phyloP scores from a whole-genome alignment of 2,113 vertebrate species.

The Pionites leucogaster region DNA sequence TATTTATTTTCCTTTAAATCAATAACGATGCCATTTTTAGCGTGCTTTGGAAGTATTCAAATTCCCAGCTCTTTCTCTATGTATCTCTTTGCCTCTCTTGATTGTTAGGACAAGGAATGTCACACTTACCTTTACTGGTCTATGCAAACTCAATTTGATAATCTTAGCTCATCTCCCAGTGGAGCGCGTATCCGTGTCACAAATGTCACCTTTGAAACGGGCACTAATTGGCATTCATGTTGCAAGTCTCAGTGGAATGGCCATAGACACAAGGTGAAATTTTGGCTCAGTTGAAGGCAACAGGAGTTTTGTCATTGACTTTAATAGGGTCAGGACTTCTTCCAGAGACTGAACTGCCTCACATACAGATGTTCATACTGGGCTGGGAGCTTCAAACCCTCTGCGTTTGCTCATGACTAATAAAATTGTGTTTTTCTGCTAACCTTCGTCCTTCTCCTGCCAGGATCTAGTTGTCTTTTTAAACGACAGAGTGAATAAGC shows the following conservation, averaged over 20 bases:
- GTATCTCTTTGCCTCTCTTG: conserved; percentile 24
- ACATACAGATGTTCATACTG: conserved; percentile 4
- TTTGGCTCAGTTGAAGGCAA: conserved; percentile 28
- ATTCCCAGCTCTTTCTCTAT: background rate
- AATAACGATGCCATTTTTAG: background rate
- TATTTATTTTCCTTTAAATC: conserved; percentile 38
- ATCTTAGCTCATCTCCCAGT: conserved; percentile 19
- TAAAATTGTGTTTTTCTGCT: background rate
- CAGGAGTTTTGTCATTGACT: conserved; percentile 43
- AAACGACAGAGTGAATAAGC: background rate
- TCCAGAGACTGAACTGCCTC: background rate
- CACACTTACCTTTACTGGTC: background rate
- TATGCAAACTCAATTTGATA: conserved; percentile 19
- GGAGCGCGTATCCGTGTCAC: background rate
- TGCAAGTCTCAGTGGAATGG: conserved; percentile 34
- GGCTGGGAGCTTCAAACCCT: conserved; percentile 6
- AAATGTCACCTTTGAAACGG: conserved; percentile 49
- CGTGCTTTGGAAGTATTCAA: accelerated
- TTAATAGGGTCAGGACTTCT: conserved; percentile 55
- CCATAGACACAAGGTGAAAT: conserved; percentile 39
- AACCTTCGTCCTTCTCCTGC: background rate
- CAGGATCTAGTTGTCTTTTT: background rate
- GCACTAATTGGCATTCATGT: conserved; percentile 63
- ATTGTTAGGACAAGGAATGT: conserved; percentile 26
- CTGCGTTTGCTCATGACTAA: background rate